Conservation (phyloP, 2,797 vertebrate species). For the Enteromius anoplus region DNA sequence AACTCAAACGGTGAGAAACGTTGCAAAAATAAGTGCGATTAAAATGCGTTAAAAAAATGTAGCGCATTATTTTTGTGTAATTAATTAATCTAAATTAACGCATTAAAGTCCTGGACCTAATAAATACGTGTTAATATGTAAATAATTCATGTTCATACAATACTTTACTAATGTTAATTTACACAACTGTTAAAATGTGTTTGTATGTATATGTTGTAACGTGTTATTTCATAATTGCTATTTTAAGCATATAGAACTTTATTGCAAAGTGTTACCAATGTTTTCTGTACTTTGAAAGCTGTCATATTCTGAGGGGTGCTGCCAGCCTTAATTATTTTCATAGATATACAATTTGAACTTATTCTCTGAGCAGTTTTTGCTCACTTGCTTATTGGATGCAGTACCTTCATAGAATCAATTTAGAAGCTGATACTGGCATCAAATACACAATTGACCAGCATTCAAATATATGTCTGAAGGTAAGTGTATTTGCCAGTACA, state of each 20-base stretch:
- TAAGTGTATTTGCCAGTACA: conserved; percentile 64
- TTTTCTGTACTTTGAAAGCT: conserved; percentile 3
- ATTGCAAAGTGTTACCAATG: conserved; percentile 3
- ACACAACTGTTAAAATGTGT: neutral
- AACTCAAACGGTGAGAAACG: too few relatives aligned
- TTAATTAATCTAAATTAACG: too few relatives aligned
- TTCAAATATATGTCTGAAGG: conserved; percentile 54
- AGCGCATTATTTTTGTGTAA: too few relatives aligned
- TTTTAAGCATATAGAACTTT: neutral
- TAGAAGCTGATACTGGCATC: conserved; percentile 55
- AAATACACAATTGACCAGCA: conserved; percentile 57
- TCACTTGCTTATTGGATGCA: conserved; percentile 45
- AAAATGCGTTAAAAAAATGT: too few relatives aligned
- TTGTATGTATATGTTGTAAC: neutral
- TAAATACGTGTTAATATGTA: neutral
- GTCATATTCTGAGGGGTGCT: neutral
- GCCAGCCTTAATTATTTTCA: conserved; percentile 9
- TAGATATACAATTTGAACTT: too few relatives aligned
- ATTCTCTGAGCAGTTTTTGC: neutral
- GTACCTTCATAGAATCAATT: conserved; percentile 71
- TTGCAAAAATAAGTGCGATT: too few relatives aligned
- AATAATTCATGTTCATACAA: neutral
- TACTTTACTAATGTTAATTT: neutral
- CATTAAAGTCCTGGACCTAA: too few relatives aligned
- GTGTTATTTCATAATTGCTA: neutral